These are phyloP conservation scores for Hydropsyche betteni DNA, from an alignment of 2,888 invertebrate species.

Conservation along the genomic window DNA sequence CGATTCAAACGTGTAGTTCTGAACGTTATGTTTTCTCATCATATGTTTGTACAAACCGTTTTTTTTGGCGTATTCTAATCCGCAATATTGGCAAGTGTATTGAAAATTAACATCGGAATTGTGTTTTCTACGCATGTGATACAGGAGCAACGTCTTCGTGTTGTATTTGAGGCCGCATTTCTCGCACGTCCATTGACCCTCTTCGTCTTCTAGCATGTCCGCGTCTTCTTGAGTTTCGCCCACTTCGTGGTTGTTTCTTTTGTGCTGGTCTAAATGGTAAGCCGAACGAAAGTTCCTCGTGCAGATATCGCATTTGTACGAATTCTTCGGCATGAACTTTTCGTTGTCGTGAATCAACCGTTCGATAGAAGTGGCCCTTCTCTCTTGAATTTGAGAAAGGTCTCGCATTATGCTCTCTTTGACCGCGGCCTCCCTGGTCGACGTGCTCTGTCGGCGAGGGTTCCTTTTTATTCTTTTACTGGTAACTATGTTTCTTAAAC, in stretches of 20 bases:
- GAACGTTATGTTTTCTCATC: conserved; percentile 26
- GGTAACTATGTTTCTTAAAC: conserved; percentile 5
- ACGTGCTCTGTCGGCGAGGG: neutral
- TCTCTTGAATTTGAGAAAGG: neutral
- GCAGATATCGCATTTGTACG: conserved; percentile 10
- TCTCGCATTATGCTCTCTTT: neutral
- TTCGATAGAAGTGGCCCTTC: conserved; percentile 14
- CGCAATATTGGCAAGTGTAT: conserved; percentile 26
- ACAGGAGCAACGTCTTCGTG: conserved; percentile 19
- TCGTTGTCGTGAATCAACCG: conserved; percentile 11
- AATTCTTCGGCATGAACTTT: conserved; percentile 19
- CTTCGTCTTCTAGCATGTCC: neutral
- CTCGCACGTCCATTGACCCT: conserved; percentile 27
- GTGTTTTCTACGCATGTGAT: conserved; percentile 24
- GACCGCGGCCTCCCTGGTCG: too few relatives aligned
- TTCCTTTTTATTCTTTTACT: neutral
- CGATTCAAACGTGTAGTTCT: neutral
- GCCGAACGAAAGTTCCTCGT: conserved; percentile 17
- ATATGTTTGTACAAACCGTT: conserved; percentile 19
- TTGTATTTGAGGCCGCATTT: conserved; percentile 25
- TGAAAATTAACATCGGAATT: conserved; percentile 21
- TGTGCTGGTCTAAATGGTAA: conserved; percentile 18
- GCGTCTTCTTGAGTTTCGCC: neutral
- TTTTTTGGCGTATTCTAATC: conserved; percentile 17
- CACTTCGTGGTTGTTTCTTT: conserved; percentile 8